A percentile compares a stretch with the other conserved stretches of the same genome.
Conservation (phyloP, 1,140 invertebrate species). For the Tetramorium simillimum region DNA sequence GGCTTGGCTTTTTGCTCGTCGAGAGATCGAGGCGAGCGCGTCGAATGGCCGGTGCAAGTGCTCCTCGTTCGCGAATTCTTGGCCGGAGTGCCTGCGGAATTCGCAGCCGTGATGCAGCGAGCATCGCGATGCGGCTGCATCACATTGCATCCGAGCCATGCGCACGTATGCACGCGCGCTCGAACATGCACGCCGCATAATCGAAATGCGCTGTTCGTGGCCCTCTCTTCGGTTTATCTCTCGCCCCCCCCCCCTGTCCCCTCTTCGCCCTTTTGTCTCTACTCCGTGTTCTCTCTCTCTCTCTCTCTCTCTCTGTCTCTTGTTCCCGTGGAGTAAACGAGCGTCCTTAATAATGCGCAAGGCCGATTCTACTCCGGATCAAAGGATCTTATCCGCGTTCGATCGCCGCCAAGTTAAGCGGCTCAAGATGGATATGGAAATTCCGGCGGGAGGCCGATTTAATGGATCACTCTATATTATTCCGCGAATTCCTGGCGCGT, state of each 20-base stretch:
- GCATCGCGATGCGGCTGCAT: slow-evolving; percentile 6
- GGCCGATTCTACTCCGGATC: slow-evolving; percentile 62
- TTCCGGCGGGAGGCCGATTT: slow-evolving; percentile 54
- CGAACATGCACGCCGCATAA: slow-evolving; percentile 46
- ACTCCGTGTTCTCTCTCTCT: background rate
- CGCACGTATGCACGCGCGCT: slow-evolving; percentile 24
- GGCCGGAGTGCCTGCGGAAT: slow-evolving; percentile 58
- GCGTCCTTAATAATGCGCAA: slow-evolving; percentile 71
- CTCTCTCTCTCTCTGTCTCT: background rate
- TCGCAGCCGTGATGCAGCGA: slow-evolving; percentile 34
- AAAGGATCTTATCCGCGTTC: slow-evolving; percentile 52
- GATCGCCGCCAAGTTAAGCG: slow-evolving; percentile 64
- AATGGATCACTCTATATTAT: slow-evolving; percentile 47
- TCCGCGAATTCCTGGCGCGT: slow-evolving; percentile 6
- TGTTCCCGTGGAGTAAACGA: slow-evolving; percentile 34
- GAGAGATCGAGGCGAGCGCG: slow-evolving; percentile 24
- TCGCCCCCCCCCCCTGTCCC: background rate
- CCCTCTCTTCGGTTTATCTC: slow-evolving; percentile 17
- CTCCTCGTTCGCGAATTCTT: slow-evolving; percentile 55
- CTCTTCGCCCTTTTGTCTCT: background rate
- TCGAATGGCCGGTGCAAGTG: slow-evolving; percentile 5
- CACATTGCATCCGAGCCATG: slow-evolving; percentile 13
- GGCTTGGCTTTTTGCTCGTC: slow-evolving; percentile 22
- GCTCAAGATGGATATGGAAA: slow-evolving; percentile 67
- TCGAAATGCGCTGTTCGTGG: slow-evolving; percentile 43